Base-by-base conservation (phyloP, 1,140 invertebrate genomes). In the Dendrolimus punctatus region DNA sequence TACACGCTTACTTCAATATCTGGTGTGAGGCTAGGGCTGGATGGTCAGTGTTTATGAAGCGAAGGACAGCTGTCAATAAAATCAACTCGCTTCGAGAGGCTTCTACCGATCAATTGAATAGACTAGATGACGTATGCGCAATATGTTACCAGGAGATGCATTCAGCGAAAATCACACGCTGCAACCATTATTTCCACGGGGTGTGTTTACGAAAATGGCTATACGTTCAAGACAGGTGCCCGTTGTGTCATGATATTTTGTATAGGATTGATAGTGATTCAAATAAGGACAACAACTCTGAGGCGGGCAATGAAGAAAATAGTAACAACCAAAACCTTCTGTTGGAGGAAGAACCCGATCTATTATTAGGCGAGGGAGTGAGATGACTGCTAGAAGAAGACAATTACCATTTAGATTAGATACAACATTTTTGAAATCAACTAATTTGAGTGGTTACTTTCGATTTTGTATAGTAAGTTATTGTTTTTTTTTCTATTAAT, bases 1-100 rank as follows among this genome's bases (percentile, higher is more conserved):
- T 99, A 50, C 97, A 99, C 81, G 96, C 96, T 5, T 99, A 99
- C 73, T 98, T 98, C 76, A 99, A 99, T 80, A 96, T 99, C 43
- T 99, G 96, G 96, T 95, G 95, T 77, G 95, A 98, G 73, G 95
- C 96, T 0, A 91, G 93, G 55, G 93, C 93, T 38, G 96, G 97
- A 0, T 98, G 97, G 96, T 93, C 93, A 9, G 94, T 95, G 0
- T 98, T 98, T 73, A 95, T 98, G 90, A 95, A 97, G 69, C 88
- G 98, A 1, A 88, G 96, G 7, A 95, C 95, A 1, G 98, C 98
- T 4, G 95, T 97, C 2, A 94, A 96, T 66, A 98, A 98, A 85
- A 97, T 99, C 5, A 95, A 96, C 68, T 94, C 93, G 0, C 79
- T 99, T 36, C 92, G 94, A 0, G 93, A 96, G 73, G 98, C 97